phyloP scores from a whole-genome alignment of 2,113 vertebrate genomes.

The Pagrus major region DNA sequence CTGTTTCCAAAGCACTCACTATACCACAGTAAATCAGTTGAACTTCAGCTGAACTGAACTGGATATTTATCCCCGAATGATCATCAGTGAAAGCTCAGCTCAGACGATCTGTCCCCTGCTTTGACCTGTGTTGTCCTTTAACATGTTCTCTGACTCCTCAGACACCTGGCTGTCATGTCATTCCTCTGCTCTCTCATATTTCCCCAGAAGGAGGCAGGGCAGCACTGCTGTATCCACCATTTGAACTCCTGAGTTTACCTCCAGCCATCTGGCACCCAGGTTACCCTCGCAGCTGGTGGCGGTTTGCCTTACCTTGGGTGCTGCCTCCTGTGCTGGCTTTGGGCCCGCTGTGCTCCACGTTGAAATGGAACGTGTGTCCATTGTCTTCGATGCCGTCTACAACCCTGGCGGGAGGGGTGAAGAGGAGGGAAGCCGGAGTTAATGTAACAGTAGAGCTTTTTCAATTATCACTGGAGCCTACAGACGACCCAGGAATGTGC shows the following conservation, averaged over 20 bases:
- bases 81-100: constrained; percentile 23
- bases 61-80: constrained; percentile 27
- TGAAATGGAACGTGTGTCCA: constrained; percentile 88
- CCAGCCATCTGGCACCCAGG: constrained; percentile 69
- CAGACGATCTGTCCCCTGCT: constrained; percentile 24
- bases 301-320: constrained; percentile 71
- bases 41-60: constrained; percentile 40
- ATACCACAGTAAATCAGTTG: constrained; percentile 27
- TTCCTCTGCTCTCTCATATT: constrained; percentile 62
- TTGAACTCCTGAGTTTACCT: constrained; percentile 57
- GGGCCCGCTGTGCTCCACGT: constrained; percentile 68
- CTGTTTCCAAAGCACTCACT: background rate
- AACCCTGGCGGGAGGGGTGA: constrained; percentile 82
- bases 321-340: constrained; percentile 58
- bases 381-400: constrained; percentile 96
- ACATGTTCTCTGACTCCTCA: constrained; percentile 58
- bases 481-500: constrained; percentile 46
- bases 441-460: constrained; percentile 75
- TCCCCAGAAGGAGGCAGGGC: constrained; percentile 57
- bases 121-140: constrained; percentile 64
- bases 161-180: constrained; percentile 60
- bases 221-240: constrained; percentile 31
- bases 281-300: constrained; percentile 58
- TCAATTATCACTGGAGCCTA: constrained; percentile 68
- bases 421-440: constrained; percentile 47